Base-by-base conservation (phyloP, 1,140 invertebrate species). In the Drosophila parabipectinata region DNA sequence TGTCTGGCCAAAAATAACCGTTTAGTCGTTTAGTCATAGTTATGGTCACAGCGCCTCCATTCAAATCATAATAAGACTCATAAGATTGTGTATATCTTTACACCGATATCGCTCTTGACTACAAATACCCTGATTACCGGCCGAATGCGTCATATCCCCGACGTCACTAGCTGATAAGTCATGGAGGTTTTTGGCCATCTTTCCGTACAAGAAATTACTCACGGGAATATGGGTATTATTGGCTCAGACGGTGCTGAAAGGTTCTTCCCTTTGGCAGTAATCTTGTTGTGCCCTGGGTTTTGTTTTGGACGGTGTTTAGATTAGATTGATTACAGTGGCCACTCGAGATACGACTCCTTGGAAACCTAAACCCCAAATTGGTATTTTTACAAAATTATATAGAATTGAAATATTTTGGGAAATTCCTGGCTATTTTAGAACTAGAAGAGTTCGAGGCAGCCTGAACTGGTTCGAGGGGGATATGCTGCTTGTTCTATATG, bases 51-150 rank as follows among this genome's bases (percentile, higher is more conserved):
- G 45, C 12, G 45, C 32, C 26, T 18, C 32, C 34, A 32, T 18
- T 30, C 37, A 41, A 41, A 45, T 4, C 32, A 28, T 4, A 26
- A 0, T 6, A 45, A 61, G 30, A 57, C 45, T 45, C 57, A 44
- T 53, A 56, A 39, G 56, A 56, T 24, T 54, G 37, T 45, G 6
- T 4, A 56, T 59, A 39, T 56, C 58, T 55, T 48, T 21, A 51
- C 64, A 72, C 44, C 12, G 58, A 68, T 81, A 87, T 78, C 81
- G 75, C 57, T 51, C 77, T 84, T 80, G 77, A 41, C 82, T 85
- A 78, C 78, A 59, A 73, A 14, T 18, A 24, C 10, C 6, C 9
- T 24, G 67, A 72, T 51, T 58, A 51, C 45, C 15, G 58, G n/a
- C 6, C 47, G 57, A 50, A 45, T 87, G 81, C 78, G 81, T 85